A percentile compares a stretch with the other conserved stretches of the same genome.
Evolutionary conservation across 2,888 invertebrate genomes (phyloP).

Genomic region (Cactoblastis cactorum): DNA sequence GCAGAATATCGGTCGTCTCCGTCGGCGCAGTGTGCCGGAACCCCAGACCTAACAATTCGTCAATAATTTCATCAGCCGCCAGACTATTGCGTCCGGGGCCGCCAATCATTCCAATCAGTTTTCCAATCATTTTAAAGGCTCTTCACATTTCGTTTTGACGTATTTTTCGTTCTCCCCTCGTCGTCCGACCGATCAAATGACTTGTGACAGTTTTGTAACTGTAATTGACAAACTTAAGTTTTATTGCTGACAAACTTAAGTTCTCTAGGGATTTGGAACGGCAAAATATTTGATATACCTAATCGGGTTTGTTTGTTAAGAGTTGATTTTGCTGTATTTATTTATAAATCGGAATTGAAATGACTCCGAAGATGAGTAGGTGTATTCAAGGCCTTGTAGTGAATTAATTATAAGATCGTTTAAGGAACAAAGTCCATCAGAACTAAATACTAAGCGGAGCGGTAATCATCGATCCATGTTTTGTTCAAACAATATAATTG

Average conservation of each 20-base stretch:
- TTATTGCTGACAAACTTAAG: no score
- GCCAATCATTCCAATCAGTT: conserved; percentile 49
- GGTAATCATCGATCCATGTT: no score
- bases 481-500: no score
- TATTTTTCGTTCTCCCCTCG: conserved; percentile 26
- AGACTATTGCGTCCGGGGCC: conserved; percentile 30
- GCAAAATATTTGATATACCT: not conserved
- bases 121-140: conserved; percentile 42
- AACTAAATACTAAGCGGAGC: no score
- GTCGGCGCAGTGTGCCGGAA: not conserved
- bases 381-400: no score
- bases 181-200: conserved; percentile 22
- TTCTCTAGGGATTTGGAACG: not conserved
- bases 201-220: conserved; percentile 16
- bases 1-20: not conserved
- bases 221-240: conserved; percentile 5
- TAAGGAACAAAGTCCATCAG: no score
- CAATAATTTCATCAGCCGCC: conserved; percentile 16
- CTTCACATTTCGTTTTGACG: conserved; percentile 27
- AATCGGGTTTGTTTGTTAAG: not conserved
- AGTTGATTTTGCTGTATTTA: no score
- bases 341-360: no score
- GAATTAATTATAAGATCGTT: no score
- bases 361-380: no score
- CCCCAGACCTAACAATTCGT: not conserved